Evolutionary conservation across 2,797 vertebrate genomes (phyloP), one percentile per base, ranked within the genome.

Genomic region (Darevskia mixta): DNA sequence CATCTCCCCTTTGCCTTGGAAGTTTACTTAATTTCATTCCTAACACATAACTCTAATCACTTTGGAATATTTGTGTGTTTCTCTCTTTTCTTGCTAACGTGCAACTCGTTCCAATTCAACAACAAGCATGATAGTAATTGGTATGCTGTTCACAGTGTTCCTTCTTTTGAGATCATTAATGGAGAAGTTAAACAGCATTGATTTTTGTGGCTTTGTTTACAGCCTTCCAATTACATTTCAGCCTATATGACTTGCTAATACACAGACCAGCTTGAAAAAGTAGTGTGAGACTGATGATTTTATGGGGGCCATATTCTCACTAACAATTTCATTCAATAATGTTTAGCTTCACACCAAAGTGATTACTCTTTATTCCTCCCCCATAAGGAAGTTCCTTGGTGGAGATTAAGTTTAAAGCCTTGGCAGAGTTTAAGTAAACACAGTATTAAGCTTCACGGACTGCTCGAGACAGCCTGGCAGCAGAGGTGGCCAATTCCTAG

Each of bases 201-300:
- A 87, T 90, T 91, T 32, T 81, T 17, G 67, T 82, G 64, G 49
- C 35, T 85, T n/a, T 86, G 7, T 73, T 90, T 92, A 83, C 83
- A 86, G 43, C 43, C 61, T 75, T 66, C 66, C 88, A 55, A 66
- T 2, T 73, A 49, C n/a, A 61, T 83, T 90, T 83, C 25, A 79
- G 32, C 43, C 69, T 32, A 32, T 49, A 69, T 87, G 69, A 80
- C 41, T 38, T 87, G 76, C 38, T 85, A 55, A 43, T 35, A 61
- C 8, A 61, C 15, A 25, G 84, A 1, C 64, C 64, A 49, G 0
- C 1, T 8, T 75, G 78, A 81, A 82, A 69, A 29, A 75, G 80
- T 35, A 71, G 25, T 32, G 29, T 67, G 35, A 72, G 35, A 71
- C n/a, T 27, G 49, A 35, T 78, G 64, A n/a, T 88, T 71, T n/a